A percentile compares a stretch with the other conserved stretches of the same genome.
phyloP scores from a whole-genome alignment of 1,140 invertebrate genomes.

The Eciton burchellii region DNA sequence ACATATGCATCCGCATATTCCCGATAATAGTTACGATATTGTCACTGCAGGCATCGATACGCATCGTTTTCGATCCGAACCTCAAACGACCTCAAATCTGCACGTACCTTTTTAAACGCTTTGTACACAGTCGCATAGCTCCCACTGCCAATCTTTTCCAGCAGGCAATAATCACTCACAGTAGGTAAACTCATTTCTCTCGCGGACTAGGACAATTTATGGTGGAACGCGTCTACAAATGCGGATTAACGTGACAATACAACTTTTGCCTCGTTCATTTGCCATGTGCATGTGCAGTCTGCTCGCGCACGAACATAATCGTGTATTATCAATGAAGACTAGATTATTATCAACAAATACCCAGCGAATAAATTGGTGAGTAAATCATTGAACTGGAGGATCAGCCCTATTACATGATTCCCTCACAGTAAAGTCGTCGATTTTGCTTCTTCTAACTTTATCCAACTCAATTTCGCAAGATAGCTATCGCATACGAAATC shows the following conservation, averaged over 20 bases:
- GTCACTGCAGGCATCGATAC: conserved; percentile 10
- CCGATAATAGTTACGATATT: conserved; percentile 33
- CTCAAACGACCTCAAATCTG: conserved; percentile 54
- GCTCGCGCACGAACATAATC: conserved; percentile 32
- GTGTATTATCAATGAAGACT: not conserved
- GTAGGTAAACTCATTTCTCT: conserved; percentile 84
- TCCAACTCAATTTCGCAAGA: too few relatives aligned
- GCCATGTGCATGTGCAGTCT: not conserved
- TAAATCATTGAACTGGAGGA: too few relatives aligned
- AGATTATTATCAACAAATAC: not conserved
- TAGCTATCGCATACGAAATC: too few relatives aligned
- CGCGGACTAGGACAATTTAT: conserved; percentile 29
- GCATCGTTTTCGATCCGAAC: not conserved
- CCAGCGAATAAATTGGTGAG: not conserved
- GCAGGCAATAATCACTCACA: conserved; percentile 89
- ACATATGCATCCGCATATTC: not conserved
- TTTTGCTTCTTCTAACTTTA: too few relatives aligned
- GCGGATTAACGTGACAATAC: conserved; percentile 37
- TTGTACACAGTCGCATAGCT: conserved; percentile 95
- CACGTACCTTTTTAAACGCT: conserved; percentile 91
- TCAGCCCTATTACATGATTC: too few relatives aligned
- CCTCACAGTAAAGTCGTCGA: too few relatives aligned
- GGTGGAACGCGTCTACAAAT: conserved; percentile 19
- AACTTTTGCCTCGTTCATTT: not conserved
- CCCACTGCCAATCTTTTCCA: conserved; percentile 94